Conservation (phyloP, 2,797 vertebrate species). For the Sebastes itinus region DNA sequence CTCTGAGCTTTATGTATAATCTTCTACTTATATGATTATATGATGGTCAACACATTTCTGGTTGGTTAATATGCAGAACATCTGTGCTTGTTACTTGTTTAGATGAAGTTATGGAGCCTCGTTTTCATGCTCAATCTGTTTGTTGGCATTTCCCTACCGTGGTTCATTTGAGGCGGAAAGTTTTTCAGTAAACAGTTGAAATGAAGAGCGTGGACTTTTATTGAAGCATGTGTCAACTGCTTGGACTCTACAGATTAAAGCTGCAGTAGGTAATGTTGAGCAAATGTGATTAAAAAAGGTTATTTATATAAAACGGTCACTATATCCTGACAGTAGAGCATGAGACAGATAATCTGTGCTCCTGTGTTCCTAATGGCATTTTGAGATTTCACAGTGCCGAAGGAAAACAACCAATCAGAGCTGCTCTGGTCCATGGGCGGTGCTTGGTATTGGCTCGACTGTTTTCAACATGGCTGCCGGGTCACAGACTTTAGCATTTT, state of each 20-base stretch:
- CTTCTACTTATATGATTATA: not conserved
- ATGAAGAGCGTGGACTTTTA: not conserved
- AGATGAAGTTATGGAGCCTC: not conserved
- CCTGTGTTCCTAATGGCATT: too few species aligned
- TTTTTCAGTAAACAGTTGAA: not conserved
- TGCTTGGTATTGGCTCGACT: too few species aligned
- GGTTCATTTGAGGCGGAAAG: not conserved
- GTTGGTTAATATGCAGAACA: not conserved
- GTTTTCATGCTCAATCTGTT: not conserved
- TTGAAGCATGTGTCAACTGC: not conserved
- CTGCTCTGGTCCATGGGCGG: rapidly evolving
- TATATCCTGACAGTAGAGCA: too few species aligned
- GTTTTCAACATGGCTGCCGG: too few species aligned
- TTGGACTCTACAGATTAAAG: not conserved
- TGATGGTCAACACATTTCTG: not conserved
- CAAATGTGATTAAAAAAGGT: too few species aligned
- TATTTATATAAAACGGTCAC: too few species aligned
- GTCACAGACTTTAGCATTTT: too few species aligned
- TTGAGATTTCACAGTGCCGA: too few species aligned
- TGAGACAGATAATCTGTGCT: too few species aligned
- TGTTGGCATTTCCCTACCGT: not conserved
- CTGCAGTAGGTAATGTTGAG: too few species aligned
- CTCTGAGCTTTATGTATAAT: not conserved
- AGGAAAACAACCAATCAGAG: too few species aligned
- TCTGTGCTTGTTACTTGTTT: not conserved